Base-by-base conservation (phyloP, 2,888 invertebrate species). In the Carcina quercana region DNA sequence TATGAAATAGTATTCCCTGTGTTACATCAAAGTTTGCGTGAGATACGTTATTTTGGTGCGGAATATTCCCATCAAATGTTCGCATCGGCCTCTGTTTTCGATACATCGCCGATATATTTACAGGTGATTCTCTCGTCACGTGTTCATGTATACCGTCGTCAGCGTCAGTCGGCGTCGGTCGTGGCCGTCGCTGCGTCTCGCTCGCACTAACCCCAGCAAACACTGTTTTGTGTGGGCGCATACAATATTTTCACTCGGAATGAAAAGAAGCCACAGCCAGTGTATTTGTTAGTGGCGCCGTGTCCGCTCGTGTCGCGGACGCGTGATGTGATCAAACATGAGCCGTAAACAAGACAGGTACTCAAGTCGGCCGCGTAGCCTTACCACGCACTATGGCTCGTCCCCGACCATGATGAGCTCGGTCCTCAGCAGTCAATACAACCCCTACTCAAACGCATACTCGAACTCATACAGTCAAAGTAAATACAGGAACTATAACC, bases 311-410 rank as follows among this genome's bases (percentile, higher is more conserved):
- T 53, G 44, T 37, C 46, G 55, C 38, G 49, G 24, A 3, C 38
- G 52, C 68, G 69, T 61, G 54, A 71, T 69, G 69, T 66, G 62
- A 62, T 53, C 53, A 52, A 56, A 50, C 51, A 83, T 83, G 83
- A 82, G 78, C 69, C 73, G 82, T 33, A 79, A 80, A 46, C 79
- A 78, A 53, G 82, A 82, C 50, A 65, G 75, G 45, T 82, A 68
- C 45, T 34, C 55, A 13, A 66, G 78, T 48, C 69, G 82, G 36
- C 79, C 82, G 40, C 64, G 83, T 37, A 78, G 78, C 47, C 65
- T 80, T 31, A 69, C 74, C 43, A 52, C 69, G 29, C 71, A 73
- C 50, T 82, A 78, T 52, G 74, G 75, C 49, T 82, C 82, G 6
- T 75, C 83, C 8, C 80, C 82, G 24, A 79, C 75, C 52, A 68